Base-by-base conservation (phyloP, 2,888 invertebrate genomes). In the Lasioglossum zephyrum region DNA sequence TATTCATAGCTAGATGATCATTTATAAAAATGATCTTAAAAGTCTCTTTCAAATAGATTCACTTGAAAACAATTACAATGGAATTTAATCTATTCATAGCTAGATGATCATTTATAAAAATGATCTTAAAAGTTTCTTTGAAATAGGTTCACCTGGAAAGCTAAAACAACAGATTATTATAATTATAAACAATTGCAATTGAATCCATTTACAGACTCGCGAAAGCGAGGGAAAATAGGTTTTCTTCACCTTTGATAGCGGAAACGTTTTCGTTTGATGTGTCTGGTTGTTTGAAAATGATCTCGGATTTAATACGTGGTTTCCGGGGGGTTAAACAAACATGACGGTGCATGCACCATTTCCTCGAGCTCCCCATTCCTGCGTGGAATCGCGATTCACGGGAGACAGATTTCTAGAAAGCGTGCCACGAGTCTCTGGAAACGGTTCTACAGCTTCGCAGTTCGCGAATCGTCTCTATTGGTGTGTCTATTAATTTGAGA, bases 401-500 rank as follows among this genome's bases (percentile, higher is more conserved):
- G 72, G 53, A 47, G 83, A 63, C 78, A 77, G 81, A 85, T 81
- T 85, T 57, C 79, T 82, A 73, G 81, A 85, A 85, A 86, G 86
- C 85, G 82, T 85, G 82, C 47, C 77, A 73, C 73, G 79, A 77
- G 47, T 66, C 57, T 73, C 31, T 53, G 74, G 44, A 26, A 79
- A 76, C 83, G 72, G 60, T 26, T 26, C 63, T 49, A 70, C 76
- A 73, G 60, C 73, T 81, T 66, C 72, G 60, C 74, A 39, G 79
- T 73, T 86, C 75, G 69, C 77, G 72, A 80, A 79, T 87, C 79
- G 82, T 63, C 66, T 44, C 26, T 44, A 73, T 81, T 69, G 76
- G 74, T 16, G 31, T 72, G 73, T 81, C 79, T 89, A 90, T 90
- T 90, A 84, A 89, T 91, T 90, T 85, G 86, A 78, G 26, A 79